phyloP scores from a whole-genome alignment of 2,113 vertebrate genomes.

The Rhadina sibilatrix region DNA sequence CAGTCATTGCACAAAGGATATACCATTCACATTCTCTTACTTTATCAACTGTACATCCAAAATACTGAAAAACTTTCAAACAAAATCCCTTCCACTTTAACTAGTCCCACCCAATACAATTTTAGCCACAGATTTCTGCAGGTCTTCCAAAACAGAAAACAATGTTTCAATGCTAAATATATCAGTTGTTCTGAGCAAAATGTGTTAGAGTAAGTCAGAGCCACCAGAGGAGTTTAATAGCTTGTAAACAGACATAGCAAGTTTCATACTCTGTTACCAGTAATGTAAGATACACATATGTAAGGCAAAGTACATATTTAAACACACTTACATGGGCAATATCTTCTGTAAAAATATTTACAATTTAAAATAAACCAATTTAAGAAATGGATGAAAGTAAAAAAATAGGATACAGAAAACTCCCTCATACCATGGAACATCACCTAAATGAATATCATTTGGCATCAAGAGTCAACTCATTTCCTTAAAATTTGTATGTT shows the following conservation, averaged over 20 bases:
- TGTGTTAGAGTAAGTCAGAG: constrained; percentile 23
- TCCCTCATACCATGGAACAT: constrained; percentile 63
- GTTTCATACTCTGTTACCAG: constrained; percentile 63
- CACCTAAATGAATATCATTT: constrained; percentile 68
- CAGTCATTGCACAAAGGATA: constrained; percentile 36
- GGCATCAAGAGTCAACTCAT: constrained; percentile 67
- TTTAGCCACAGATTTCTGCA: neutral
- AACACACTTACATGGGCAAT: constrained; percentile 73
- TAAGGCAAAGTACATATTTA: constrained; percentile 78
- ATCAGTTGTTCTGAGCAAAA: constrained; percentile 47
- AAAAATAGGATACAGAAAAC: constrained; percentile 70
- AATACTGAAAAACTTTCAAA: constrained; percentile 40
- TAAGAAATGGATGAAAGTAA: constrained; percentile 66
- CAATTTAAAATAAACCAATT: constrained; percentile 69
- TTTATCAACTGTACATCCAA: constrained; percentile 31
- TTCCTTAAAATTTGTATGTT: constrained; percentile 69
- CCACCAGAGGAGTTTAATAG: constrained; percentile 60
- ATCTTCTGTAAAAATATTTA: constrained; percentile 73
- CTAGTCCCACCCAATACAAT: neutral
- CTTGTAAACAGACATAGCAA: constrained; percentile 66
- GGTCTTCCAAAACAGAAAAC: constrained; percentile 29
- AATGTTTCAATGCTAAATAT: constrained; percentile 22
- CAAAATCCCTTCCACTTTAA: constrained; percentile 46
- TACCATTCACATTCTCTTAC: constrained; percentile 34
- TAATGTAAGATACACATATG: constrained; percentile 68